These are phyloP conservation scores for Mionectes olivaceus DNA, from an alignment of 2,797 vertebrate species.

Conservation along the genomic window DNA sequence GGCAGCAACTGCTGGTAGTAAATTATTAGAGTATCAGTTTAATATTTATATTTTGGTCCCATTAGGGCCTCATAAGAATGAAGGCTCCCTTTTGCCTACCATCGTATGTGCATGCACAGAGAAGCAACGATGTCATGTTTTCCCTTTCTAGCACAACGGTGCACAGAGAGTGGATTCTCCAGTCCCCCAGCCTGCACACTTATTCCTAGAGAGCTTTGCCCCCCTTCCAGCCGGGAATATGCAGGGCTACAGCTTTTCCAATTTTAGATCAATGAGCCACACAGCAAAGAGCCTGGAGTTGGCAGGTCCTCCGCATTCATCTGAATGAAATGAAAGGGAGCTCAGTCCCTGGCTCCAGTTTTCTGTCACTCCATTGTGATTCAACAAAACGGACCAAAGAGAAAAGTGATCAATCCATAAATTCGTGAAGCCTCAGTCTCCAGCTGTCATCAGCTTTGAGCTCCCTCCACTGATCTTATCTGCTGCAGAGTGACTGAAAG, in stretches of 20 bases:
- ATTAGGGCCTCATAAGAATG: not conserved
- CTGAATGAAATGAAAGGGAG: constrained; percentile 52
- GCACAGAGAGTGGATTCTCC: not conserved
- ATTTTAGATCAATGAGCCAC: constrained; percentile 10
- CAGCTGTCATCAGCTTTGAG: constrained; percentile 63
- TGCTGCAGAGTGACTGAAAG: constrained; percentile 68
- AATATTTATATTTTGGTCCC: not conserved
- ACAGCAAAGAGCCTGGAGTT: not conserved
- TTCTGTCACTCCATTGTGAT: constrained; percentile 72
- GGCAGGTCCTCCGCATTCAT: constrained; percentile 14
- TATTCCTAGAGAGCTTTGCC: not conserved
- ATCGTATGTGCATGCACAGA: not conserved
- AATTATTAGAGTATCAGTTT: not conserved
- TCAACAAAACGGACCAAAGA: constrained; percentile 19
- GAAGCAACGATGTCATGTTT: accelerated
- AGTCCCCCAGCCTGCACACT: not conserved
- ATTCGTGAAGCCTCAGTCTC: constrained; percentile 36
- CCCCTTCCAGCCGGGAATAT: not conserved
- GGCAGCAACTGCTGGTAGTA: not conserved
- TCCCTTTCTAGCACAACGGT: not conserved
- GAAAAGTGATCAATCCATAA: constrained; percentile 40
- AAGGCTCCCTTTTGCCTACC: not conserved
- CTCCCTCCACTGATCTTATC: constrained; percentile 71
- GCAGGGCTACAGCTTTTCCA: not conserved
- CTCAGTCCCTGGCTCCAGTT: constrained; percentile 54